A percentile compares a stretch with the other conserved stretches of the same genome.
Conservation (phyloP, 2,113 vertebrate species). For the Phyllostomus discolor region DNA sequence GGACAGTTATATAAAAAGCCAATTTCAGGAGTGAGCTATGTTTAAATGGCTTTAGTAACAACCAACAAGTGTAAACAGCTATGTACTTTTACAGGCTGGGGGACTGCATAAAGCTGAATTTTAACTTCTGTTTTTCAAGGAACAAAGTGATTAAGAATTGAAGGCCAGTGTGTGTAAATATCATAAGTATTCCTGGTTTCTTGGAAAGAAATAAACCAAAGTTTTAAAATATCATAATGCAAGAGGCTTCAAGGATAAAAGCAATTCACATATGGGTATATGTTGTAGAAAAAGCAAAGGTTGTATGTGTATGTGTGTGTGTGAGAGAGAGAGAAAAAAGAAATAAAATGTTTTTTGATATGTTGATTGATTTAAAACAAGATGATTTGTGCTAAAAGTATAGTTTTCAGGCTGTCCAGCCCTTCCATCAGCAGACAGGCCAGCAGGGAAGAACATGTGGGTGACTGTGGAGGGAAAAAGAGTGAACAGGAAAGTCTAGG, state of each 20-base stretch:
- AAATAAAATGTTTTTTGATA: background rate
- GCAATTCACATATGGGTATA: background rate
- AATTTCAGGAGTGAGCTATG: background rate
- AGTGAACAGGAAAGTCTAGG: background rate
- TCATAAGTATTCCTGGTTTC: background rate
- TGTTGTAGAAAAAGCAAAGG: background rate
- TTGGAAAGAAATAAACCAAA: background rate
- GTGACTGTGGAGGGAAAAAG: background rate
- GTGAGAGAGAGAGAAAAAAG: background rate
- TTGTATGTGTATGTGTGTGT: background rate
- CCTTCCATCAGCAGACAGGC: background rate
- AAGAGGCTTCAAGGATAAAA: background rate
- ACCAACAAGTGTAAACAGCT: background rate
- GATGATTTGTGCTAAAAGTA: background rate
- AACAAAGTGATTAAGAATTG: background rate
- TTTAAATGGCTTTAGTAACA: conserved; percentile 13
- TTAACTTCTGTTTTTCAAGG: background rate
- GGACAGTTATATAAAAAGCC: background rate
- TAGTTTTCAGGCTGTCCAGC: background rate
- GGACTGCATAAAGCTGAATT: background rate
- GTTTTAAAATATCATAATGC: background rate
- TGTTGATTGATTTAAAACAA: background rate
- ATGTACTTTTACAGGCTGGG: background rate
- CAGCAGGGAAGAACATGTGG: background rate
- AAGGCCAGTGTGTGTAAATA: background rate